A percentile compares a stretch with the other conserved stretches of the same genome.
Conservation (phyloP, 2,797 vertebrate genomes). For the Todus mexicanus region DNA sequence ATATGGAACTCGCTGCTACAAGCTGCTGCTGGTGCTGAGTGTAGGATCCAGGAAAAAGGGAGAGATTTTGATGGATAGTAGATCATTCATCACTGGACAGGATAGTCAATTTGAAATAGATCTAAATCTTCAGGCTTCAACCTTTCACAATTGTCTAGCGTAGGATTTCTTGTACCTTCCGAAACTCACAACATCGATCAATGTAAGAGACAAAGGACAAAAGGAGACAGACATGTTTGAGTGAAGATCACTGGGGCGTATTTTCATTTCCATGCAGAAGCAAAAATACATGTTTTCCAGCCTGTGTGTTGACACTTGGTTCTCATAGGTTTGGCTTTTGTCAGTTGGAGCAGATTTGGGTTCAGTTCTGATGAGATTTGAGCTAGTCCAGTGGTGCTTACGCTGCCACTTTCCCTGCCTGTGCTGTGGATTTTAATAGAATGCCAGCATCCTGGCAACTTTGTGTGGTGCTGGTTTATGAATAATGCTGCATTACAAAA, state of each 20-base stretch:
- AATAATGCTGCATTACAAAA: constrained; percentile 12
- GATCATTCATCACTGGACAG: background rate
- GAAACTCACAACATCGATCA: background rate
- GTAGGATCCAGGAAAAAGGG: background rate
- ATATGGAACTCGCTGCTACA: background rate
- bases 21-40: background rate
- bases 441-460: background rate
- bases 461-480: background rate
- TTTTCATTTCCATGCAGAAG: constrained; percentile 12
- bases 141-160: background rate
- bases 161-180: background rate
- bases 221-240: background rate
- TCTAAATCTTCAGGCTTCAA: background rate
- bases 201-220: background rate
- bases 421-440: background rate
- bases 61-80: background rate
- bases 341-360: background rate
- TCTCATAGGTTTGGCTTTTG: background rate
- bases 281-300: background rate
- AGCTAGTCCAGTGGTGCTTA: background rate
- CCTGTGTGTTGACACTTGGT: background rate
- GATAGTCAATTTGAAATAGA: background rate
- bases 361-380: constrained; percentile 15
- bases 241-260: background rate
- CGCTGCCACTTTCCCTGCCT: background rate